Evolutionary conservation across 2,113 vertebrate species (phyloP), one percentile per base, ranked within the genome.

Genomic region (Campylorhamphus procurvoides): DNA sequence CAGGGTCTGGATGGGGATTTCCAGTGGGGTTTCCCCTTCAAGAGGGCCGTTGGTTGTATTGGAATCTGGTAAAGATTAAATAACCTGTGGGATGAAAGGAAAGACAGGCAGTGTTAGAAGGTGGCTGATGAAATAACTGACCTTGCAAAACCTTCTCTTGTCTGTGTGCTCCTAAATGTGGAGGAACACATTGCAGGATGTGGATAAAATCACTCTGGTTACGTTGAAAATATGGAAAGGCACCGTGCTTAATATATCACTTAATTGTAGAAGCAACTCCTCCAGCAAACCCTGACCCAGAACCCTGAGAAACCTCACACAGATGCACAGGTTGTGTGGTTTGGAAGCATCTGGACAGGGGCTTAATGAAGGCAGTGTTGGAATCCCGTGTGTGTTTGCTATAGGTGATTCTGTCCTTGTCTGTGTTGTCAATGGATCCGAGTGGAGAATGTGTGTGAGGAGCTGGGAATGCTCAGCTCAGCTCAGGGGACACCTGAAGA

Each of bases 1-100:
- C 60, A 37, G 87, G 67, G 69, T 63, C n/a, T 7, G 6, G 74
- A 1, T 92, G 89, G 94, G 94, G 87, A 91, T 93, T 96, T 96
- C 94, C 90, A 87, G 66, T 22, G 59, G 91, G 73, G 22, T 91
- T 95, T 94, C 74, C 93, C 77, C 84, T 58, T 59, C 16, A 9
- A 3, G 69, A 77, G 35, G 0, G 0, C 60, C 1, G 3, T 64
- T 44, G 78, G 63, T 35, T 80, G 28, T 44, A 77, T 49, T 0
- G 0, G 72, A 37, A 6, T 29, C 12, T 1, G 4, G 63, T 31
- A 27, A 40, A 27, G 50, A 40, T 60, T 12, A 62, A 50, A 28
- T 56, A 50, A 28, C 15, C 5, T 0, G 1, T 68, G 71, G 39
- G 33, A 47, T 58, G 58, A 52, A 55, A 18, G 18, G 46, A 55